These are phyloP conservation scores for Carduelis carduelis DNA, from an alignment of 2,797 vertebrate genomes.

Conservation along the genomic window DNA sequence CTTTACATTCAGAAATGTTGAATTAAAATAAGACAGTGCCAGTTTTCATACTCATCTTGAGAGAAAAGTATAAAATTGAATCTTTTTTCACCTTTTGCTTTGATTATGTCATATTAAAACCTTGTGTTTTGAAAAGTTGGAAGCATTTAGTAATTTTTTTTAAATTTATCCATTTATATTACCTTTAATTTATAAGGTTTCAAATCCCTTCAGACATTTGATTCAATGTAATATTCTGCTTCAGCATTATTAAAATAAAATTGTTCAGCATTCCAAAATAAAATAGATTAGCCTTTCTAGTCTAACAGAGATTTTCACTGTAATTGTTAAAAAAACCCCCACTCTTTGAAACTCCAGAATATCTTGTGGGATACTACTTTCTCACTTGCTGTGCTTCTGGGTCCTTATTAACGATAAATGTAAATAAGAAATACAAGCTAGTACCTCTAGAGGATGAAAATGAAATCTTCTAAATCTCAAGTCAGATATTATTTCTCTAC, in stretches of 20 bases:
- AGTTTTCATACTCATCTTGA: neutral
- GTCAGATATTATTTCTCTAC: neutral
- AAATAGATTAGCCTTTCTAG: neutral
- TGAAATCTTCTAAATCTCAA: neutral
- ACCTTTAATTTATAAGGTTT: neutral
- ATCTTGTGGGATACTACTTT: neutral
- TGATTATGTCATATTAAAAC: neutral
- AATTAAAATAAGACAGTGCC: neutral
- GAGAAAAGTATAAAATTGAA: neutral
- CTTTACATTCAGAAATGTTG: neutral
- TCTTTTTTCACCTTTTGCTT: neutral
- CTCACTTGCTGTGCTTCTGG: neutral
- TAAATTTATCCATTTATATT: neutral
- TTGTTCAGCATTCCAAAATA: neutral
- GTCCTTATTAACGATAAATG: neutral
- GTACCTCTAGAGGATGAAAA: neutral
- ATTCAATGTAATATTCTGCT: neutral
- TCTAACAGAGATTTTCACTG: neutral
- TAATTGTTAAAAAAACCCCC: neutral
- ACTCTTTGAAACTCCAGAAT: neutral
- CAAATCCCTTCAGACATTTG: neutral
- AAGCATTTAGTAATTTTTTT: neutral
- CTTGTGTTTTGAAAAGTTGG: neutral
- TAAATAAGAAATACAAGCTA: neutral
- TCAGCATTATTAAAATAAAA: neutral